Evolutionary conservation across 2,113 vertebrate genomes (phyloP).

Genomic region (Eidolon helvum): DNA sequence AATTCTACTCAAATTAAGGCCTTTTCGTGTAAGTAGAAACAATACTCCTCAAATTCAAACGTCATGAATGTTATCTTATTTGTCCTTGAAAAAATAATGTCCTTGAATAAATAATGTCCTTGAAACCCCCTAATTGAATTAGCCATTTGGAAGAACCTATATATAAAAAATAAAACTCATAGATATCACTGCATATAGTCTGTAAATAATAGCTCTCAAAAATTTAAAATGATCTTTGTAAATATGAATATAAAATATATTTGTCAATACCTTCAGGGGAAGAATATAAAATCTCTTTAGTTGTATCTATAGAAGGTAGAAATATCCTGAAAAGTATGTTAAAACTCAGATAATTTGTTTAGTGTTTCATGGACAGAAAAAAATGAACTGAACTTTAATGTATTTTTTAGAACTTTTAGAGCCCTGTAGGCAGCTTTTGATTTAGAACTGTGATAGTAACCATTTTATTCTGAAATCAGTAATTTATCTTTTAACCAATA

Average conservation of each 20-base stretch:
- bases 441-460: neutral
- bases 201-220: neutral
- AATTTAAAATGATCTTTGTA: neutral
- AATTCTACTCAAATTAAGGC: neutral
- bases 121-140: slow-evolving; percentile 19
- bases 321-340: neutral
- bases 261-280: neutral
- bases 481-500: slow-evolving; percentile 41
- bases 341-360: neutral
- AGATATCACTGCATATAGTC: neutral
- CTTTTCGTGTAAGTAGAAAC: neutral
- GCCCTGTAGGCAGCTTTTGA: neutral
- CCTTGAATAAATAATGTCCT: neutral
- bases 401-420: neutral
- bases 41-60: neutral
- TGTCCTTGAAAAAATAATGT: neutral
- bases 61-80: slow-evolving; percentile 1
- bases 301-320: neutral
- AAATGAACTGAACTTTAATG: neutral
- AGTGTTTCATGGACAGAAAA: neutral
- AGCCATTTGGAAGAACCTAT: neutral
- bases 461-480: slow-evolving; percentile 34
- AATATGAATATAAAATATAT: neutral
- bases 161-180: slow-evolving; percentile 1
- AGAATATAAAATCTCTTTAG: slow-evolving; percentile 14